These are phyloP conservation scores for Perca schrenkii DNA, from an alignment of 2,113 vertebrate species.

Conservation along the genomic window DNA sequence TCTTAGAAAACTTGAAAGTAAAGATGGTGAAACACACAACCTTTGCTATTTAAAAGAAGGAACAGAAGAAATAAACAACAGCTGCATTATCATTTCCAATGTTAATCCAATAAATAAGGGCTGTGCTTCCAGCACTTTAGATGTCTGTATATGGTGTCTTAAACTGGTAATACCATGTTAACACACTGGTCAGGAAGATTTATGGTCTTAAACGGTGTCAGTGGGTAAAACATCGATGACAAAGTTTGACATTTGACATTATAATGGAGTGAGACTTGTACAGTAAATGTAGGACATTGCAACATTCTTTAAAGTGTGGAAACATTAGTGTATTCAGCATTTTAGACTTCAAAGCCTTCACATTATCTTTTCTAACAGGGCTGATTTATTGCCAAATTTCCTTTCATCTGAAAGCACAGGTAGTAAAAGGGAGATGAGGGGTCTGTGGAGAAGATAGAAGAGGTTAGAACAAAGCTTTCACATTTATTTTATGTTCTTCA, in stretches of 20 bases:
- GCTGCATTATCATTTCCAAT: conserved; percentile 42
- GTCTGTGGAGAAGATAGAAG: conserved; percentile 14
- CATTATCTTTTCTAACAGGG: conserved; percentile 38
- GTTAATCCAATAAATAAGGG: conserved; percentile 51
- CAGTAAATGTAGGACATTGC: conserved; percentile 25
- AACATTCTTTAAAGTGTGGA: conserved; percentile 32
- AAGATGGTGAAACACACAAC: conserved; percentile 37
- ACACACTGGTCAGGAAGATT: conserved; percentile 49
- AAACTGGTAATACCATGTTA: conserved; percentile 30
- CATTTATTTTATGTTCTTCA: background rate
- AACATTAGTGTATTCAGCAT: conserved; percentile 36
- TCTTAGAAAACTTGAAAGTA: conserved; percentile 40
- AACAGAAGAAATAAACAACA: conserved; percentile 57
- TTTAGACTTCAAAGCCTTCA: conserved; percentile 43
- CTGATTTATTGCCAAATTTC: conserved; percentile 55
- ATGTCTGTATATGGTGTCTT: conserved; percentile 48
- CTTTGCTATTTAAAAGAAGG: conserved; percentile 46
- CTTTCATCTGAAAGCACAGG: conserved; percentile 40
- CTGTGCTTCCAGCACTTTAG: conserved; percentile 28
- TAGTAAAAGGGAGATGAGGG: background rate
- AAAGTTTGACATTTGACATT: conserved; percentile 38
- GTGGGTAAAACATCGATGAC: conserved; percentile 32
- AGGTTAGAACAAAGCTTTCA: conserved; percentile 39
- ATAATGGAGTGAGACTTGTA: conserved; percentile 26
- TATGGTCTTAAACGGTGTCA: conserved; percentile 18